Conservation (phyloP, 2,797 vertebrate species). For the Dicrostonyx torquatus region DNA sequence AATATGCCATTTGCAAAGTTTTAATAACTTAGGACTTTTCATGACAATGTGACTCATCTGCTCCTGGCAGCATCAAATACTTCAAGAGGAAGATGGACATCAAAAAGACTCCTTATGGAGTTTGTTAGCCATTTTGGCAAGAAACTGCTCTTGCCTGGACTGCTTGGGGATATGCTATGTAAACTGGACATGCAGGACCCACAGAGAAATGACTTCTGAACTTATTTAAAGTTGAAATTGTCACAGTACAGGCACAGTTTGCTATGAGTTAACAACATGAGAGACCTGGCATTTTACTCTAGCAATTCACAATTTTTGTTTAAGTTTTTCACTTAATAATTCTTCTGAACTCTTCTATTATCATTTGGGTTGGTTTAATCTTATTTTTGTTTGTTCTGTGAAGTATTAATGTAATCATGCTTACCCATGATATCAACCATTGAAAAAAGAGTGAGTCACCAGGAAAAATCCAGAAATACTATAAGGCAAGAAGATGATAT, state of each 20-base stretch:
- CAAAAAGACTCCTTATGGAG: too few relatives aligned
- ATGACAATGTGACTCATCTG: too few relatives aligned
- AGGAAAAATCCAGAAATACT: not conserved
- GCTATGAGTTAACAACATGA: not conserved
- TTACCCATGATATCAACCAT: not conserved
- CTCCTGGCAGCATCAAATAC: too few relatives aligned
- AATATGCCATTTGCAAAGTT: too few relatives aligned
- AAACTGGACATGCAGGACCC: too few relatives aligned
- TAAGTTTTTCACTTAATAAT: not conserved
- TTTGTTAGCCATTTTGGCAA: too few relatives aligned
- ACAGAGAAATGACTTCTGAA: too few relatives aligned
- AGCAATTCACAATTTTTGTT: not conserved
- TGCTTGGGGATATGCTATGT: too few relatives aligned
- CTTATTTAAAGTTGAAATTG: too few relatives aligned
- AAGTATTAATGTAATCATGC: not conserved
- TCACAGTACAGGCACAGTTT: not conserved
- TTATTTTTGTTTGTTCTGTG: not conserved
- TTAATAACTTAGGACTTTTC: too few relatives aligned
- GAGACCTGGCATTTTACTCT: not conserved
- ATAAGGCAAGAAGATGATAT: not conserved
- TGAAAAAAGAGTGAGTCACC: not conserved
- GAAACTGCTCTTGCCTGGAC: too few relatives aligned
- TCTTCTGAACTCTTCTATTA: not conserved
- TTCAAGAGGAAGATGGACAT: too few relatives aligned
- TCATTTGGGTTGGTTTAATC: not conserved